These are phyloP conservation scores for Nesogale talazaci DNA, from an alignment of 2,113 vertebrate genomes.

Conservation along the genomic window DNA sequence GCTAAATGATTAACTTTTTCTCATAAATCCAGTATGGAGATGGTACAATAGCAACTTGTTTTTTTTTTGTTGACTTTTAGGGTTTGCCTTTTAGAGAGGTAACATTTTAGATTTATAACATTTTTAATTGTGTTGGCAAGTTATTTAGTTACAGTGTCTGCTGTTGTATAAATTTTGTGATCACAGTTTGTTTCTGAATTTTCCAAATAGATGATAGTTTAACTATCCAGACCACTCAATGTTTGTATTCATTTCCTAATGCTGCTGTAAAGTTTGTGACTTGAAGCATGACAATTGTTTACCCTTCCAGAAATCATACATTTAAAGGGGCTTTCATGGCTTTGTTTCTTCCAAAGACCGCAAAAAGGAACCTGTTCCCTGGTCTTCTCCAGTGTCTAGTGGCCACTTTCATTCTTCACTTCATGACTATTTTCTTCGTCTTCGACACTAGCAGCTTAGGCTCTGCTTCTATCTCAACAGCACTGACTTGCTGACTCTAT, in stretches of 20 bases:
- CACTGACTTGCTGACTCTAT: neutral
- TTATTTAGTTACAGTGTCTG: neutral
- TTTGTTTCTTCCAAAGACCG: neutral
- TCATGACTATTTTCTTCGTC: neutral
- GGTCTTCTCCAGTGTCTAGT: neutral
- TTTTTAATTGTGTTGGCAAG: neutral
- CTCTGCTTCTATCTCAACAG: neutral
- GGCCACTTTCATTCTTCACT: neutral
- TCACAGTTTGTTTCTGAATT: slow-evolving; percentile 7
- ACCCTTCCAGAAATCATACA: neutral
- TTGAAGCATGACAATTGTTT: neutral
- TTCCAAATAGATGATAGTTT: neutral
- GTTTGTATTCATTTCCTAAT: neutral
- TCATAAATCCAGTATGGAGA: neutral
- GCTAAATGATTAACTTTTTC: neutral
- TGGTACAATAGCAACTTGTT: neutral
- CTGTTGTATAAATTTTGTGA: neutral
- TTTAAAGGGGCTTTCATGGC: neutral
- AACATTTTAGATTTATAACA: neutral
- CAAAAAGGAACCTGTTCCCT: neutral
- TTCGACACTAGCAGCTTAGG: neutral
- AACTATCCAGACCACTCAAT: neutral
- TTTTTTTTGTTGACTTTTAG: neutral
- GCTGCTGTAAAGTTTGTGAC: neutral
- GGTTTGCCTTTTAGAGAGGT: neutral